Percentiles rank a stretch among this genome's conserved stretches.
Evolutionary conservation across 2,113 vertebrate genomes (phyloP).

Genomic region (Urocitellus parryii): DNA sequence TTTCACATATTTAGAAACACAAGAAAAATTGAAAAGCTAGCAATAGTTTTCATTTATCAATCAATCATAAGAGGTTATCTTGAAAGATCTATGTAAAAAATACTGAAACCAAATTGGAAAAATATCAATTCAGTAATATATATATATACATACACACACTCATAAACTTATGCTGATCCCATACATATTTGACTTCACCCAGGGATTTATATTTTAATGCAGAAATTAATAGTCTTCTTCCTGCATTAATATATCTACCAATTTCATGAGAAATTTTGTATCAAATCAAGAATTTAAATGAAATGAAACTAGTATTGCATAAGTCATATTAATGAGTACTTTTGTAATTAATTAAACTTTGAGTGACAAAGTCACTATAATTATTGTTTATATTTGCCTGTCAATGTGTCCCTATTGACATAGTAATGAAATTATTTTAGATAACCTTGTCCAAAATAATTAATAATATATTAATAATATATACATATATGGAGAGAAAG

Average conservation of each 20-base stretch:
- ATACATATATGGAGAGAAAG: background rate
- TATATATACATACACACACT: background rate
- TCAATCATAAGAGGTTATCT: background rate
- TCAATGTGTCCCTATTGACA: background rate
- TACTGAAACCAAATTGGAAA: background rate
- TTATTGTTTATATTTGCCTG: background rate
- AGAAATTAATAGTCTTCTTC: background rate
- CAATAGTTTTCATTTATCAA: background rate
- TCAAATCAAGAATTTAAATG: background rate
- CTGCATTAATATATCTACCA: background rate
- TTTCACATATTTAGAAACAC: background rate
- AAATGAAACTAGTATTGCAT: background rate
- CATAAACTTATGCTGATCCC: background rate
- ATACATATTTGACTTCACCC: background rate
- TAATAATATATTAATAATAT: too few species aligned
- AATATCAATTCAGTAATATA: too few species aligned
- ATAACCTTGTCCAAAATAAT: background rate
- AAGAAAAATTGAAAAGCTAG: background rate
- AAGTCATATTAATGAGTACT: background rate
- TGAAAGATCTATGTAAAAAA: background rate
- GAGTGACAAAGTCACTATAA: background rate
- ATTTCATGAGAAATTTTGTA: background rate
- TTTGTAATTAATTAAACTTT: background rate
- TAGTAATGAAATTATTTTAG: background rate
- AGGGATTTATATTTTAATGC: slow-evolving; percentile 25